Base-by-base conservation (phyloP, 2,888 invertebrate genomes). In the Lycocerus yunnanus region DNA sequence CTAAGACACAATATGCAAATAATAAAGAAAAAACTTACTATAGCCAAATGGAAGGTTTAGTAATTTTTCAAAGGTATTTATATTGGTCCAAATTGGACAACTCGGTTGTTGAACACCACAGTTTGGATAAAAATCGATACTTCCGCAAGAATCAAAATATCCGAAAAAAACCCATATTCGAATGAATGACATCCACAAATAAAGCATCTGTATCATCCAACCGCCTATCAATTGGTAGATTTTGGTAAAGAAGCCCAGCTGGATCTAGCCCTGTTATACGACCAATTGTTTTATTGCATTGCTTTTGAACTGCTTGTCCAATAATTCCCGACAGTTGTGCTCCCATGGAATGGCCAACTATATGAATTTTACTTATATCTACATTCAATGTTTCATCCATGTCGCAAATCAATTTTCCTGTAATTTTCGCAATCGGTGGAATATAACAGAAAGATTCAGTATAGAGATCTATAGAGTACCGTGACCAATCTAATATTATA, bases 181-280 rank as follows among this genome's bases (percentile, higher is more conserved):
- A n/a, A n/a, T n/a, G n/a, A n/a, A n/a, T n/a, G n/a, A n/a, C n/a
- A n/a, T n/a, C n/a, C n/a, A n/a, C n/a, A n/a, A n/a, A n/a, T n/a
- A n/a, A n/a, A n/a, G n/a, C n/a, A n/a, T n/a, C n/a, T n/a, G 21
- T 16, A 1, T 11, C 15, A 20, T 58, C 58, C 14, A 72, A 24
- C 8, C 65, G 13, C 58, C 21, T 58, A 4, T 11, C 4, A 13
- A 8, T 10, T 0, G 68, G 1, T n/a, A 18, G 5, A 14, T 5
- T 9, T 24, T 72, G 72, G n/a, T 20, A 68, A 13, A 72, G 58
- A 8, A 68, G 72, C 21, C 65, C 68, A 11, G 68, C 72, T 13
- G 72, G 72, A 68, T 72, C 72, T 21, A 72, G 58, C 1, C 58
- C 72, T n/a, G 72, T 68, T n/a, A 72, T 65, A 5, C 68, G 68